A percentile compares a stretch with the other conserved stretches of the same genome.
Evolutionary conservation across 2,113 vertebrate species (phyloP).

Genomic region (Probosciger aterrimus): DNA sequence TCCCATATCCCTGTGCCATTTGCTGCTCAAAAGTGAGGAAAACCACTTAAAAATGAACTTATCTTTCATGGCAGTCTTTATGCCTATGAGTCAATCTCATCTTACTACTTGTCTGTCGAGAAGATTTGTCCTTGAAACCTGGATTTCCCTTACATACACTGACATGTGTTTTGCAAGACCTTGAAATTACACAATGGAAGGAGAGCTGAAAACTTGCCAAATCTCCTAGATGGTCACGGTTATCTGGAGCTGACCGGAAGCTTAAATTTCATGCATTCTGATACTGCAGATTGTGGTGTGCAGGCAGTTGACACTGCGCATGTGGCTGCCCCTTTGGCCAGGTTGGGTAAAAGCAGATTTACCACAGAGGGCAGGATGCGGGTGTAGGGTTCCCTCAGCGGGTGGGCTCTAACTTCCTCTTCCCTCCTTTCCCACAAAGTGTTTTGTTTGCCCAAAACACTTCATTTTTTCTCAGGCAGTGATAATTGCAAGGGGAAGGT

Average conservation of each 20-base stretch:
- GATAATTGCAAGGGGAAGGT: not conserved
- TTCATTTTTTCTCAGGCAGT: not conserved
- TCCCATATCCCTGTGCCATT: not conserved
- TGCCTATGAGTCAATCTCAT: slow-evolving; percentile 35
- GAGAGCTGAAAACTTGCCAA: slow-evolving; percentile 12
- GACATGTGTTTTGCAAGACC: not conserved
- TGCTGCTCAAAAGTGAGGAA: slow-evolving; percentile 16
- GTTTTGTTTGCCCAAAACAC: rapidly evolving
- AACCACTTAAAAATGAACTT: not conserved
- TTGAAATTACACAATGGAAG: slow-evolving; percentile 9
- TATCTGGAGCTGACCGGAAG: not conserved
- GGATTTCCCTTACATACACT: not conserved
- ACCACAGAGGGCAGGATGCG: not conserved
- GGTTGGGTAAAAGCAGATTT: not conserved
- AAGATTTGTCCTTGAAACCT: slow-evolving; percentile 34
- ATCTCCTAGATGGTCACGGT: not conserved
- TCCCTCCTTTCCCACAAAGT: not conserved
- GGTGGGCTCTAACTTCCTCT: rapidly evolving
- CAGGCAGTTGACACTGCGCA: rapidly evolving
- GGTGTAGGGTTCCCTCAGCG: not conserved
- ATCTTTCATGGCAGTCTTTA: not conserved
- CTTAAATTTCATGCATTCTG: not conserved
- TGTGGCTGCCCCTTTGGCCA: not conserved
- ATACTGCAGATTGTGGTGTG: not conserved
- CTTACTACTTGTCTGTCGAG: not conserved